phyloP scores from a whole-genome alignment of 2,113 vertebrate species.

The Picathartes gymnocephalus region DNA sequence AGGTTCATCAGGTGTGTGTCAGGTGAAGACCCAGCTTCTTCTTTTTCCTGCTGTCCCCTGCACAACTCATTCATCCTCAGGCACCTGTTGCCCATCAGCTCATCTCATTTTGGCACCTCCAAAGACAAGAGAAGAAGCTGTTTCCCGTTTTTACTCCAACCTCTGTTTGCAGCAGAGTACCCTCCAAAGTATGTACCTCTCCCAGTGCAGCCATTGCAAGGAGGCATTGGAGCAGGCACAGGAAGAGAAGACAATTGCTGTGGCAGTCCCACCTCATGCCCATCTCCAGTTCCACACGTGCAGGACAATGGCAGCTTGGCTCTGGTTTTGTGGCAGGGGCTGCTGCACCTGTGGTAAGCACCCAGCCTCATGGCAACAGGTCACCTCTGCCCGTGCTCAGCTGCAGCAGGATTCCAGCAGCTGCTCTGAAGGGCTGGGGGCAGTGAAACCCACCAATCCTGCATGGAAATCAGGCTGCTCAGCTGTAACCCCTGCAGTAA shows the following conservation, averaged over 20 bases:
- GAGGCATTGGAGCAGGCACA: rapidly evolving
- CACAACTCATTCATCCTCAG: neutral
- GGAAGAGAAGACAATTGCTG: neutral
- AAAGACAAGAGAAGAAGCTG: neutral
- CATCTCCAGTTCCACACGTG: rapidly evolving
- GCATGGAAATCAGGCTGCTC: neutral
- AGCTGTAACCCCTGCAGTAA: neutral
- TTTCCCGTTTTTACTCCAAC: neutral
- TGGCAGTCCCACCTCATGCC: neutral
- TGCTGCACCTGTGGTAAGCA: neutral
- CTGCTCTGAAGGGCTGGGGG: rapidly evolving
- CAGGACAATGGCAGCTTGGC: neutral
- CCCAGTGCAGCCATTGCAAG: neutral
- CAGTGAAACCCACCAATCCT: neutral
- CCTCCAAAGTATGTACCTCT: neutral
- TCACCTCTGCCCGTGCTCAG: neutral
- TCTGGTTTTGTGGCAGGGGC: neutral
- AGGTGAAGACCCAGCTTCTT: neutral
- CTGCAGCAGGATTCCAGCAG: neutral
- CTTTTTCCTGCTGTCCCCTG: neutral
- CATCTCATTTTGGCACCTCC: neutral
- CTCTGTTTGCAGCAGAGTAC: neutral
- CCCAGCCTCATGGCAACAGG: neutral
- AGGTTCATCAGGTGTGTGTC: rapidly evolving
- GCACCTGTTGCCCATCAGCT: neutral